Evolutionary conservation across 1,140 invertebrate species (phyloP).

Genomic region (Drosophila sp.): DNA sequence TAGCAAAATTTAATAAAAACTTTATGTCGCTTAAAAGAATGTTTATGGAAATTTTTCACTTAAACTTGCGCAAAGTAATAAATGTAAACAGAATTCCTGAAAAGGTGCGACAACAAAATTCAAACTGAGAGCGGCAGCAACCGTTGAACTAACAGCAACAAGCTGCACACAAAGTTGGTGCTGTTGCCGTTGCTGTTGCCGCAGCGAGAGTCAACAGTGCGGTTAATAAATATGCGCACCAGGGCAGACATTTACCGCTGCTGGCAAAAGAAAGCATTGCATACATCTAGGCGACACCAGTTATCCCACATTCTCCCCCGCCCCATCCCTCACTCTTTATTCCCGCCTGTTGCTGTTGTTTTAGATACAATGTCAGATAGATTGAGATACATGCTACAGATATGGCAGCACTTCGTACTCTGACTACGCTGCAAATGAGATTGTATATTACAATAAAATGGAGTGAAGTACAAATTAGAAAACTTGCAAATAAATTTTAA

Average conservation of each 20-base stretch:
- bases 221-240: slow-evolving; percentile 81
- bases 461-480: slow-evolving; percentile 84
- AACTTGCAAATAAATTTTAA: slow-evolving; percentile 84
- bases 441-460: slow-evolving; percentile 84
- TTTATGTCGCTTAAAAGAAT: slow-evolving; percentile 84
- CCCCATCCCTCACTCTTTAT: neutral
- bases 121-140: slow-evolving; percentile 57
- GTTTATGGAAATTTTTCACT: slow-evolving; percentile 84
- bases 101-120: slow-evolving; percentile 84
- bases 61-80: slow-evolving; percentile 84
- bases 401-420: slow-evolving; percentile 29
- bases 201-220: slow-evolving; percentile 74
- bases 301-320: neutral
- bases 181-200: slow-evolving; percentile 12
- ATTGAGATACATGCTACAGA: slow-evolving; percentile 36
- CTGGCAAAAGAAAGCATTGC: slow-evolving; percentile 62
- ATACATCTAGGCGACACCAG: slow-evolving; percentile 50
- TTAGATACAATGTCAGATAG: slow-evolving; percentile 44
- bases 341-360: slow-evolving; percentile 37
- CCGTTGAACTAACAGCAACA: slow-evolving; percentile 48
- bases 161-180: slow-evolving; percentile 68
- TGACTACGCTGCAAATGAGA: slow-evolving; percentile 66
- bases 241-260: slow-evolving; percentile 57
- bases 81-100: slow-evolving; percentile 84
- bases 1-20: slow-evolving; percentile 84